These are phyloP conservation scores for Sisyra terminalis DNA, from an alignment of 2,888 invertebrate species.

Conservation along the genomic window DNA sequence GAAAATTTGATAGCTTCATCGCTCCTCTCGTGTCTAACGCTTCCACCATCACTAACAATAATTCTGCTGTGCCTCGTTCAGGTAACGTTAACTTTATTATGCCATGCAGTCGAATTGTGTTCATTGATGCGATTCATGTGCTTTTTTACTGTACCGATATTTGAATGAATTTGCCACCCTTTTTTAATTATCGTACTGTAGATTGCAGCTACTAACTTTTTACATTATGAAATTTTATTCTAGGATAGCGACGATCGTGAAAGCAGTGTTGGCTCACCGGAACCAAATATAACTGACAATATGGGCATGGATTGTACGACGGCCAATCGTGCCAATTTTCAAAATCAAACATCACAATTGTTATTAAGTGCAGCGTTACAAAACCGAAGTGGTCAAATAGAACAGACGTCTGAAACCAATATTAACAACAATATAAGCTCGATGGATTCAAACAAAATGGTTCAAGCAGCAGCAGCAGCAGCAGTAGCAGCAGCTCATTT, in stretches of 20 bases:
- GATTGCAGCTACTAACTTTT: background rate
- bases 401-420: conserved; percentile 23
- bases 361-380: conserved; percentile 18
- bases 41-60: no score
- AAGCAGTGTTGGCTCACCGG: conserved; percentile 46
- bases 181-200: background rate
- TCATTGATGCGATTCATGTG: background rate
- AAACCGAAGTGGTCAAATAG: conserved; percentile 15
- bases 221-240: conserved; percentile 15
- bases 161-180: background rate
- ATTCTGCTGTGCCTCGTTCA: no score
- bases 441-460: conserved; percentile 24
- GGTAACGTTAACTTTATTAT: no score
- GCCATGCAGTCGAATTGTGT: no score
- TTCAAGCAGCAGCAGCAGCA: conserved; percentile 30
- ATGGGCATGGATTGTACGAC: conserved; percentile 22
- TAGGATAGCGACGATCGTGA: conserved; percentile 45
- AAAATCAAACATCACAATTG: conserved; percentile 16
- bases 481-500: conserved; percentile 38
- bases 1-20: no score
- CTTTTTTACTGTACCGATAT: background rate
- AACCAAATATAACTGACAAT: conserved; percentile 30
- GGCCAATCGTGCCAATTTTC: conserved; percentile 17
- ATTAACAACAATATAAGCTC: conserved; percentile 20
- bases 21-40: no score